Percentiles rank a stretch among this genome's conserved stretches.
These are phyloP conservation scores for Carterocephalus palaemon DNA, from an alignment of 2,888 invertebrate species.

Conservation along the genomic window DNA sequence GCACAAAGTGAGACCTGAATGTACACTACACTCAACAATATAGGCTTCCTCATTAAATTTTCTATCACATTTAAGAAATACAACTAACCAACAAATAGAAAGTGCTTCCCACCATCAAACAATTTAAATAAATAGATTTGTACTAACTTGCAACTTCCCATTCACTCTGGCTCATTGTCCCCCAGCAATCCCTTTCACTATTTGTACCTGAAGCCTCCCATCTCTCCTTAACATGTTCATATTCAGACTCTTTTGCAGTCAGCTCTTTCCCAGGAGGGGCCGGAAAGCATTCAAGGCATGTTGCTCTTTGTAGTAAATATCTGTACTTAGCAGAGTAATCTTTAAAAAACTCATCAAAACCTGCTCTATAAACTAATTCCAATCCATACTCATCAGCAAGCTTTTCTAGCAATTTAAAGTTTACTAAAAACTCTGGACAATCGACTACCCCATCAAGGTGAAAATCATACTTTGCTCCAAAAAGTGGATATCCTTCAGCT, in stretches of 20 bases:
- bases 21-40: no score
- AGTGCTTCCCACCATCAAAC: no score
- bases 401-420: constrained; percentile 91
- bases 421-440: constrained; percentile 98
- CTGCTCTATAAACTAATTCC: constrained; percentile 82
- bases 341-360: constrained; percentile 89
- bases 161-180: constrained; percentile 92
- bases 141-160: constrained; percentile 96
- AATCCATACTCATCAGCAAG: constrained; percentile 85
- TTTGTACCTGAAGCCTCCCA: constrained; percentile 61
- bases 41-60: no score
- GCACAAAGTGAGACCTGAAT: no score
- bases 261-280: constrained; percentile 75
- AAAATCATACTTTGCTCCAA: constrained; percentile 98
- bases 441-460: constrained; percentile 97
- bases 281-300: constrained; percentile 90
- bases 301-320: constrained; percentile 85
- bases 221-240: constrained; percentile 84
- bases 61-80: neutral
- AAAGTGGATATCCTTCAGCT: constrained; percentile 84
- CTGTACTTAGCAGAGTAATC: constrained; percentile 70
- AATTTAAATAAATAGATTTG: neutral
- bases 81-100: no score
- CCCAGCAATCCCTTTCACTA: constrained; percentile 74
- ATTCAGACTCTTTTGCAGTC: constrained; percentile 82